A percentile compares a stretch with the other conserved stretches of the same genome.
These are phyloP conservation scores for Paelopatides confundens DNA, from an alignment of 53 echinoderm and acorn worm species.

Conservation along the genomic window DNA sequence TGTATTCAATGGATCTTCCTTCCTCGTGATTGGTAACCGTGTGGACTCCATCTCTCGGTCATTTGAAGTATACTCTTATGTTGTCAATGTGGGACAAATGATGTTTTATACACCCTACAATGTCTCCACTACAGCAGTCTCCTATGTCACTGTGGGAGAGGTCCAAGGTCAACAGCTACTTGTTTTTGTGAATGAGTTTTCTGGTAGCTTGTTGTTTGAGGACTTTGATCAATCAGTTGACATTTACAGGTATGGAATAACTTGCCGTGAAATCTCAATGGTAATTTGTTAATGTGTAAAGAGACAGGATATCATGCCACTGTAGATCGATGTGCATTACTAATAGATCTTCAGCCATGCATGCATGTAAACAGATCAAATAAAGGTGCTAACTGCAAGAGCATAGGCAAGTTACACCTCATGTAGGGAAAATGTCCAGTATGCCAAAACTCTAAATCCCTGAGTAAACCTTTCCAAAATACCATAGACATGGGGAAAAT, in stretches of 20 bases:
- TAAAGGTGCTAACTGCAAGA: no score
- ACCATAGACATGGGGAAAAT: no score
- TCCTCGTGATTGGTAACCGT: slow-evolving; percentile 78
- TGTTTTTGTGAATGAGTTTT: slow-evolving; percentile 80
- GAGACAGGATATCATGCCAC: no score
- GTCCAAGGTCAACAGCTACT: slow-evolving; percentile 62
- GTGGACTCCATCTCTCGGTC: slow-evolving; percentile 54
- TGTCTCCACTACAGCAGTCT: slow-evolving; percentile 60
- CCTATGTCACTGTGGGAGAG: slow-evolving; percentile 57
- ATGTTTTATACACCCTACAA: not conserved
- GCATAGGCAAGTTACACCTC: no score
- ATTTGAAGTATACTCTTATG: slow-evolving; percentile 36
- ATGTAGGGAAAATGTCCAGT: no score
- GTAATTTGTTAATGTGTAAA: no score
- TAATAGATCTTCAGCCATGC: no score
- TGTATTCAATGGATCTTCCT: slow-evolving; percentile 64
- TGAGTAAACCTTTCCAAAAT: no score
- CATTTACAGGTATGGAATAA: slow-evolving; percentile 86
- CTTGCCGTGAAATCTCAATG: no score
- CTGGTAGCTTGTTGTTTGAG: slow-evolving; percentile 60
- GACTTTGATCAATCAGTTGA: slow-evolving; percentile 71
- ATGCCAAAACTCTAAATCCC: no score
- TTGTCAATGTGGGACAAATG: slow-evolving; percentile 5
- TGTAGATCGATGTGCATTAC: no score
- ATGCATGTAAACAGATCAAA: no score